Conservation (phyloP, 2,797 vertebrate genomes). For the Urophycis tenuis region DNA sequence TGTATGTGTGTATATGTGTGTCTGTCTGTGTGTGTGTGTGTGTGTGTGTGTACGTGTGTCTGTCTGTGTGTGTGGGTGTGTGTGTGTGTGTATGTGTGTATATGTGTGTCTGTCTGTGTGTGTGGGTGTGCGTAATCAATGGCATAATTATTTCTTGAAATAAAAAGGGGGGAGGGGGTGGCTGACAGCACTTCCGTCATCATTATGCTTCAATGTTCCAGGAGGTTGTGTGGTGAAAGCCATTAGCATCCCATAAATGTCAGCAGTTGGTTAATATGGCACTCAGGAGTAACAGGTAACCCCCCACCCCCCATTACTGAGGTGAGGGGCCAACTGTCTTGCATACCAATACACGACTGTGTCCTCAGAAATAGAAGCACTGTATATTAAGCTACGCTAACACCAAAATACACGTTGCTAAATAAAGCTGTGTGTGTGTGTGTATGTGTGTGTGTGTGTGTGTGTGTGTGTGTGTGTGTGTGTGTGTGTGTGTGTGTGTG, state of each 20-base stretch:
- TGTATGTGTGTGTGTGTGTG: conserved; percentile 5
- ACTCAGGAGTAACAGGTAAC: background rate
- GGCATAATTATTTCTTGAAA: background rate
- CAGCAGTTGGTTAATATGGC: background rate
- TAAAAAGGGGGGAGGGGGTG: no score
- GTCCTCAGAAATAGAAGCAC: background rate
- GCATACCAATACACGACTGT: background rate
- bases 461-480: conserved; percentile 3
- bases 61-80: background rate
- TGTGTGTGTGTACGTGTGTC: no score
- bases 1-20: no score
- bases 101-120: no score
- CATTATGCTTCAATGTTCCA: background rate
- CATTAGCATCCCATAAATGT: no score
- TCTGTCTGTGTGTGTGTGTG: background rate
- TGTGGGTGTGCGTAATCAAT: background rate
- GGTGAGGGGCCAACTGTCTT: background rate
- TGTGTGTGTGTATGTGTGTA: background rate
- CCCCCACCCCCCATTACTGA: background rate
- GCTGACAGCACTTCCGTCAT: background rate
- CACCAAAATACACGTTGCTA: background rate
- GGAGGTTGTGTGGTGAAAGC: background rate
- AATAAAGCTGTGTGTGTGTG: background rate
- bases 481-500: conserved; percentile 13
- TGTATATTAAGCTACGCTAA: background rate